phyloP scores from a whole-genome alignment of 2,888 invertebrate species.

The Hemicrepidius hirtus region DNA sequence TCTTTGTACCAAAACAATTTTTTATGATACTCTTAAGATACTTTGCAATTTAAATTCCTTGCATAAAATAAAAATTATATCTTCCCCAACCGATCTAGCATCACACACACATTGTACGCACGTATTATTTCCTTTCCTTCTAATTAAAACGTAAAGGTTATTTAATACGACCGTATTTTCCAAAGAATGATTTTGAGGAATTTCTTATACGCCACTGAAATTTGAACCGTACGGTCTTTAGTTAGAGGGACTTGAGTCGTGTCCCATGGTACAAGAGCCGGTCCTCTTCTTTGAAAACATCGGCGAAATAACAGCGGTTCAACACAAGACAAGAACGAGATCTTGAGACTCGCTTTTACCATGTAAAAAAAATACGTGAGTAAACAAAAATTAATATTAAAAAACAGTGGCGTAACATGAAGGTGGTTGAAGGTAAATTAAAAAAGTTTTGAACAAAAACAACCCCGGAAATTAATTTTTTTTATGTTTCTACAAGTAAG shows the following conservation, averaged over 20 bases:
- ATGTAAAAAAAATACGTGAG: neutral
- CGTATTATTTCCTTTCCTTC: constrained; percentile 36
- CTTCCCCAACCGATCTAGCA: neutral
- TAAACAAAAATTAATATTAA: neutral
- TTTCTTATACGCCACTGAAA: constrained; percentile 24
- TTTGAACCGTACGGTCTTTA: constrained; percentile 17
- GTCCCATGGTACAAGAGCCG: constrained; percentile 1
- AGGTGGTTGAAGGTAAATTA: too few relatives aligned
- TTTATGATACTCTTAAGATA: too few relatives aligned
- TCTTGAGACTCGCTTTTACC: neutral
- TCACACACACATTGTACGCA: constrained; percentile 1
- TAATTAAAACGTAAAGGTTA: constrained; percentile 54
- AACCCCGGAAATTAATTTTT: too few relatives aligned
- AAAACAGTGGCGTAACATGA: neutral
- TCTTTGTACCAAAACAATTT: too few relatives aligned
- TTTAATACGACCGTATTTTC: constrained; percentile 55
- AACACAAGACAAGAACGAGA: constrained; percentile 16
- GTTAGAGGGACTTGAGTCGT: constrained; percentile 5
- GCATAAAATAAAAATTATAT: too few relatives aligned
- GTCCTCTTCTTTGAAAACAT: constrained; percentile 35
- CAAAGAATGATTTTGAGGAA: constrained; percentile 52
- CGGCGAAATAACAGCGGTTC: constrained; percentile 40
- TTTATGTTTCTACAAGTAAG: too few relatives aligned
- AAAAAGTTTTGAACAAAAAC: too few relatives aligned
- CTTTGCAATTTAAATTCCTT: too few relatives aligned